Conservation (phyloP, 2,888 invertebrate species). For the Tenthredo livida region DNA sequence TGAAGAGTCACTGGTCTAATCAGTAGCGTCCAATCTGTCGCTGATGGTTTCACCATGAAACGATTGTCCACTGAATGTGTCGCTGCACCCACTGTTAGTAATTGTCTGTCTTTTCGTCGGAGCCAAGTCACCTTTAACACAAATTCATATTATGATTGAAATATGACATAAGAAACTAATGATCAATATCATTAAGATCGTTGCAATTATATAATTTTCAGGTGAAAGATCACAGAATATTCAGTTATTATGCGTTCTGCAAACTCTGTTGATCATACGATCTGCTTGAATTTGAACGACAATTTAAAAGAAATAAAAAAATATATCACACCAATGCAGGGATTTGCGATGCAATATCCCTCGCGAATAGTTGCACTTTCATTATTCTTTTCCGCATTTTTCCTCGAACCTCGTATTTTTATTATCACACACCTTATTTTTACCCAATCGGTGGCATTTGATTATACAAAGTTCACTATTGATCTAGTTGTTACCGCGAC, state of each 20-base stretch:
- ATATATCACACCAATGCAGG: too few relatives aligned
- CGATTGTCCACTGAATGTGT: constrained; percentile 67
- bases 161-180: not conserved
- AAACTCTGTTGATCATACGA: too few relatives aligned
- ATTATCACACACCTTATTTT: not conserved
- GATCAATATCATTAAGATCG: too few relatives aligned
- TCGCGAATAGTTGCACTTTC: not conserved
- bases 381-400: not conserved
- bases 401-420: not conserved
- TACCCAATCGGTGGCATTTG: not conserved
- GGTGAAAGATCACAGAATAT: too few relatives aligned
- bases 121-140: constrained; percentile 69
- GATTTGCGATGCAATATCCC: not conserved
- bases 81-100: constrained; percentile 66
- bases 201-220: too few relatives aligned
- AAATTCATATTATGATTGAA: not conserved
- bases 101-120: constrained; percentile 65
- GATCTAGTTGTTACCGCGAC: not conserved
- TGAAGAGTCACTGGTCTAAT: constrained; percentile 75
- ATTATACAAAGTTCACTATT: not conserved
- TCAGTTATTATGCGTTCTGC: too few relatives aligned
- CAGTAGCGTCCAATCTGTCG: constrained; percentile 76
- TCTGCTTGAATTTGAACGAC: too few relatives aligned
- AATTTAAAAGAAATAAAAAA: too few relatives aligned
- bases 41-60: constrained; percentile 63